A percentile compares a stretch with the other conserved stretches of the same genome.
phyloP scores from a whole-genome alignment of 2,113 vertebrate genomes.

The Forbesichthys agassizii region DNA sequence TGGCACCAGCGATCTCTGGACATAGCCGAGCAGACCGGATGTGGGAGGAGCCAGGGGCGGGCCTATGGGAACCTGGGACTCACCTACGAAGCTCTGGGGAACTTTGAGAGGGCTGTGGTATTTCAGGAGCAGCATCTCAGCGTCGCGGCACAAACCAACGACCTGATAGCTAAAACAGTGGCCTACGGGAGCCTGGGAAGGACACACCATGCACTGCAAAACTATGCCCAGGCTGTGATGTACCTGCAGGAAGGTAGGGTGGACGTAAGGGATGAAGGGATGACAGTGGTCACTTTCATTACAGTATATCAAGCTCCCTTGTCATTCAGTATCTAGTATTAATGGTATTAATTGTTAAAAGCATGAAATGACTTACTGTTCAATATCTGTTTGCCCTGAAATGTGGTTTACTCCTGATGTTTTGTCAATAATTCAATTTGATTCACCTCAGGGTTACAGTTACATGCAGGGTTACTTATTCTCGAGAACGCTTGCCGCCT shows the following conservation, averaged over 20 bases:
- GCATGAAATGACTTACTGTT: slow-evolving; percentile 29
- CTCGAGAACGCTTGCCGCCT: too few relatives aligned
- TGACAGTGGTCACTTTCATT: too few relatives aligned
- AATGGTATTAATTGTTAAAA: not conserved
- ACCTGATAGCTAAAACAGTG: slow-evolving; percentile 87
- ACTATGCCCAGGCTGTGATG: slow-evolving; percentile 97
- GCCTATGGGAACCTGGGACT: slow-evolving; percentile 94
- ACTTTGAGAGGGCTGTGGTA: slow-evolving; percentile 90
- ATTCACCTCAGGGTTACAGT: not conserved
- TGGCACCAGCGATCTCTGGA: slow-evolving; percentile 93
- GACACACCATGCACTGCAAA: slow-evolving; percentile 91
- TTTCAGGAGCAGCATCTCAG: slow-evolving; percentile 97
- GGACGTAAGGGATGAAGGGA: too few relatives aligned
- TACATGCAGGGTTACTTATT: too few relatives aligned
- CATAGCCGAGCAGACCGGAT: slow-evolving; percentile 89
- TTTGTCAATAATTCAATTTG: slow-evolving; percentile 33
- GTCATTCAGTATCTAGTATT: too few relatives aligned
- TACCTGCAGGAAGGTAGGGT: slow-evolving; percentile 94
- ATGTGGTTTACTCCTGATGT: slow-evolving; percentile 18
- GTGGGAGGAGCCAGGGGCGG: slow-evolving; percentile 84
- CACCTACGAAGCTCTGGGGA: slow-evolving; percentile 91
- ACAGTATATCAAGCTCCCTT: too few relatives aligned
- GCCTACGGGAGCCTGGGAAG: slow-evolving; percentile 94
- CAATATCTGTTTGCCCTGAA: slow-evolving; percentile 10
- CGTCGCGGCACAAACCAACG: slow-evolving; percentile 91